Evolutionary conservation across 2,113 vertebrate genomes (phyloP), one percentile per base, ranked within the genome.

Genomic region (Elachura formosa): DNA sequence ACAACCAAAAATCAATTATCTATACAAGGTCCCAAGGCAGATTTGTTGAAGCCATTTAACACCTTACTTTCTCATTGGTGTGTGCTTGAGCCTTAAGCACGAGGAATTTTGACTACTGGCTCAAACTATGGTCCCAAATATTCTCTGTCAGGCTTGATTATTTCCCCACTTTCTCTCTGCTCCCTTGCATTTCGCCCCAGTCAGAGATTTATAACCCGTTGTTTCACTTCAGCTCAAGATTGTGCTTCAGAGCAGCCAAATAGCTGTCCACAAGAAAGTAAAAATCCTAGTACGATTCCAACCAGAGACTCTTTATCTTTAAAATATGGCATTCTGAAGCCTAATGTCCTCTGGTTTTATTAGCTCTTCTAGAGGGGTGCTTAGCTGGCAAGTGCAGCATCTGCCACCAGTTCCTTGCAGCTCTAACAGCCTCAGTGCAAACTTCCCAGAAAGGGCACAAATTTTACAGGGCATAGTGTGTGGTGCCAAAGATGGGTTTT

Each of bases 301-400:
- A 8, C 43, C 38, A 11, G 73, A 94, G 69, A 24, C 49, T 46
- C 58, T 93, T 84, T 55, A n/a, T 79, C 74, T 92, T 51, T 79
- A 85, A 89, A 87, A 72, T 43, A 49, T 5, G 13, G 78, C 71
- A 5, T 84, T 73, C 14, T 4, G 9, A 61, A 91, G 58, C 66
- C 73, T 36, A 12, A 31, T 3, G 14, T 58, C 64, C 81, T 89
- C 91, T 2, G 26, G 18, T 72, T 94, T 93, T 89, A 90, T 61
- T 45, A 46, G 54, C 84, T 68, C 0, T 68, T 91, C 77, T 90
- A 48, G 84, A 92, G 68, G 90, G 94, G 34, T 88, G 88, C 94
- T 95, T 55, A 62, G 92, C 88, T 52, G 76, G 86, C 68, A 85
- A 96, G 92, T 48, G 92, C 92, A 85, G 87, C 95, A 93, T 91